Base-by-base conservation (phyloP, 2,888 invertebrate genomes). In the Mycalesis mineus region DNA sequence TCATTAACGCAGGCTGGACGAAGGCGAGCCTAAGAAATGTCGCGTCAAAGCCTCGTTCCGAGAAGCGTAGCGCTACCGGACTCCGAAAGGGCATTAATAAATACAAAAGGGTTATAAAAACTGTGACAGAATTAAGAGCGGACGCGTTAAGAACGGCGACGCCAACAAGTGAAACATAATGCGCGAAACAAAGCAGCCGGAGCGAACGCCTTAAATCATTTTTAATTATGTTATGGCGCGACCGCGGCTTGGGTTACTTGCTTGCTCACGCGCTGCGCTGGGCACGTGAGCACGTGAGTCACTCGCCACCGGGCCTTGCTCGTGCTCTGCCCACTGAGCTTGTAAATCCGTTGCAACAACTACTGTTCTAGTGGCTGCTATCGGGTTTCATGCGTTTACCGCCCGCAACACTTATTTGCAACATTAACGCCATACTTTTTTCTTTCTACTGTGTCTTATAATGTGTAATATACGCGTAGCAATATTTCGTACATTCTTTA, bases 141-240 rank as follows among this genome's bases (percentile, higher is more conserved):
- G 77, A 78, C 82, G 82, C 82, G 82, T 84, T 84, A 84, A 86
- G 79, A 84, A 84, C 75, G 75, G 82, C 81, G 79, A 83, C 84
- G 87, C 80, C 84, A 87, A 88, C 89, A 88, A 85, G 88, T 88
- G 88, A 88, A 89, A 89, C 84, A 89, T 87, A 87, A 89, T 82
- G 89, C 89, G 89, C 87, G 88, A 89, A 89, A 89, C 88, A 89
- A 89, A 88, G 88, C 89, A 88, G 89, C 86, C 89, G 88, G 83
- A 84, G 88, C 89, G 88, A 88, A 88, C 87, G 88, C 87, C 80
- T 87, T 89, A 89, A 89, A 89, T 89, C 89, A 89, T 88, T 89
- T 89, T 89, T 89, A 89, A 89, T 89, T 89, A 89, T 89, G 89
- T 89, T 89, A 89, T 89, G 89, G 89, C 87, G 87, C 77, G 78